phyloP scores from a whole-genome alignment of 2,113 vertebrate genomes.

The Arothron firmamentum region DNA sequence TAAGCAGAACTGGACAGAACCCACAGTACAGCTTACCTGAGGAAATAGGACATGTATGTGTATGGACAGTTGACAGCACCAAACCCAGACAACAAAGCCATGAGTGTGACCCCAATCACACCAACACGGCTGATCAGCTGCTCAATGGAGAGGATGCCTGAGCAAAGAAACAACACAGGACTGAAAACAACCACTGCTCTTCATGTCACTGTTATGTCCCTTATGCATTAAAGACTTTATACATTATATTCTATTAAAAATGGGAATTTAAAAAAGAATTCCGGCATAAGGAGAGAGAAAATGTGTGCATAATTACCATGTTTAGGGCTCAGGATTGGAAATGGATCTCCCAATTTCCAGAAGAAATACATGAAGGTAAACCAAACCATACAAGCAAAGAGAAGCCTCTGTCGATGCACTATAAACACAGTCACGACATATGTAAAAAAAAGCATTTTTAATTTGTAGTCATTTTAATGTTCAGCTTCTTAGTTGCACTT shows the following conservation, averaged over 20 bases:
- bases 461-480: background rate
- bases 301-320: constrained; percentile 79
- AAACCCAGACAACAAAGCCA: constrained; percentile 97
- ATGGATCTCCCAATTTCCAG: constrained; percentile 97
- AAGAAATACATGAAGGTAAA: constrained; percentile 99
- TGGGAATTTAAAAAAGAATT: background rate
- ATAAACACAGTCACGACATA: constrained; percentile 13
- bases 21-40: constrained; percentile 76
- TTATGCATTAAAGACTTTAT: background rate
- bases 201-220: background rate
- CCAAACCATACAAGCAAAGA: constrained; percentile 93
- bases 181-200: background rate
- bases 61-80: constrained; percentile 98
- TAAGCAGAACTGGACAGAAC: background rate
- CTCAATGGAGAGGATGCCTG: constrained; percentile 96
- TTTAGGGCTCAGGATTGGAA: constrained; percentile 97
- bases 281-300: background rate
- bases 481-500: constrained; percentile 65
- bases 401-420: constrained; percentile 91
- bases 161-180: constrained; percentile 14
- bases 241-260: background rate
- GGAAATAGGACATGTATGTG: constrained; percentile 99
- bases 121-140: constrained; percentile 98
- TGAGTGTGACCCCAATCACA: constrained; percentile 96
- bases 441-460: background rate